Evolutionary conservation across 2,797 vertebrate genomes (phyloP).

Genomic region (Fratercula arctica): DNA sequence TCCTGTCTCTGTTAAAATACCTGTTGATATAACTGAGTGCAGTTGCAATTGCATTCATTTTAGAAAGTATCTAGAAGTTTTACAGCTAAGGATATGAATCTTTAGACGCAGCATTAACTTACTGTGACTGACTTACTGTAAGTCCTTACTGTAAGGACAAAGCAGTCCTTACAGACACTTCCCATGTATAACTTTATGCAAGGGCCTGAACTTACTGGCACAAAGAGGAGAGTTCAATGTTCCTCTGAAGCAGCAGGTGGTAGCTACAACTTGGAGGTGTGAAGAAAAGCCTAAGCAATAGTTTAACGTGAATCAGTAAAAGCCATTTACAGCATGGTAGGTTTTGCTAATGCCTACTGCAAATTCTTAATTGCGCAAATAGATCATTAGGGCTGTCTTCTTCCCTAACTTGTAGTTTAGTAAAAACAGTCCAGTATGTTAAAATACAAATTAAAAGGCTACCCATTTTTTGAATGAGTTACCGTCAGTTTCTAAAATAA

Average conservation of each 20-base stretch:
- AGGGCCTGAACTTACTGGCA: not conserved
- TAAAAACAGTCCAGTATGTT: not conserved
- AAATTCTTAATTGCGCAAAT: not conserved
- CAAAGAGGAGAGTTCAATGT: not conserved
- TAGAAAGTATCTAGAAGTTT: not conserved
- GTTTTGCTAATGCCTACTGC: not conserved
- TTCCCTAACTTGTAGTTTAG: not conserved
- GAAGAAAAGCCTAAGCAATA: not conserved
- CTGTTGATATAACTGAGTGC: not conserved
- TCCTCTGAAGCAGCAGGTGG: not conserved
- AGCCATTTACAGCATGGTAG: not conserved
- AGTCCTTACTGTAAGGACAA: not conserved
- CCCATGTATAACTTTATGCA: not conserved
- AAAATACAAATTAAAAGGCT: not conserved
- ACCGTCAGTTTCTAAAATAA: not conserved
- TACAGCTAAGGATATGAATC: not conserved
- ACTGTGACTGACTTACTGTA: not conserved
- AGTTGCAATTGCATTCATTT: not conserved
- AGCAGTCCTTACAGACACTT: not conserved
- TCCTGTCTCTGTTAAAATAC: not conserved
- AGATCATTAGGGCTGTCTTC: not conserved
- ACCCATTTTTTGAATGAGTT: not conserved
- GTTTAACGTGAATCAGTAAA: not conserved
- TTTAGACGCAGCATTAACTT: not conserved
- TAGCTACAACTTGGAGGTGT: not conserved